Conservation (phyloP, 2,797 vertebrate genomes). For the Sitta carolinensis region DNA sequence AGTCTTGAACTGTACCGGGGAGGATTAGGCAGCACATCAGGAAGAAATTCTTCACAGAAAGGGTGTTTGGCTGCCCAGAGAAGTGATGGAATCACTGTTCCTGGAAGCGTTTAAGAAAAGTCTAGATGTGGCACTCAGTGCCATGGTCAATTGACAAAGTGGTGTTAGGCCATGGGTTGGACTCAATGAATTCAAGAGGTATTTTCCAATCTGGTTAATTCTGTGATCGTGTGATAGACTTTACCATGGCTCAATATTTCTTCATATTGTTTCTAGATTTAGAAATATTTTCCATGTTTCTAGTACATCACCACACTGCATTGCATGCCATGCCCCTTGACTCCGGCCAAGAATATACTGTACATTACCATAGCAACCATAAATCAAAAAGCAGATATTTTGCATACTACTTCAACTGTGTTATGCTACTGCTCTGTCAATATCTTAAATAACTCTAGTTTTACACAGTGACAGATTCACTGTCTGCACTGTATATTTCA, state of each 20-base stretch:
- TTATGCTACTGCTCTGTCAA: background rate
- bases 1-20: background rate
- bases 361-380: background rate
- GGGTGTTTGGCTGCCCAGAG: background rate
- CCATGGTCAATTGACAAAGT: background rate
- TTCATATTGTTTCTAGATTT: background rate
- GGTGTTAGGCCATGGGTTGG: background rate
- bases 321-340: background rate
- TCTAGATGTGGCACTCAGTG: background rate
- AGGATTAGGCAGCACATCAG: background rate
- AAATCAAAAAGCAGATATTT: background rate
- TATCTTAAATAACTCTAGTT: background rate
- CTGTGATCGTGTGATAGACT: background rate
- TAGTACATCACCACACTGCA: background rate
- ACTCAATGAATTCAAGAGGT: background rate
- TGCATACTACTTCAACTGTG: background rate
- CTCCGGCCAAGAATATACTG: background rate
- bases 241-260: background rate
- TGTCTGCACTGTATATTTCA: background rate
- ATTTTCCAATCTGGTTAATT: background rate
- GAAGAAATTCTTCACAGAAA: background rate
- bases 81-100: background rate
- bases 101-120: background rate
- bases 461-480: background rate
- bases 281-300: background rate